Base-by-base conservation (phyloP, 2,797 vertebrate genomes). In the Numenius phaeopus region DNA sequence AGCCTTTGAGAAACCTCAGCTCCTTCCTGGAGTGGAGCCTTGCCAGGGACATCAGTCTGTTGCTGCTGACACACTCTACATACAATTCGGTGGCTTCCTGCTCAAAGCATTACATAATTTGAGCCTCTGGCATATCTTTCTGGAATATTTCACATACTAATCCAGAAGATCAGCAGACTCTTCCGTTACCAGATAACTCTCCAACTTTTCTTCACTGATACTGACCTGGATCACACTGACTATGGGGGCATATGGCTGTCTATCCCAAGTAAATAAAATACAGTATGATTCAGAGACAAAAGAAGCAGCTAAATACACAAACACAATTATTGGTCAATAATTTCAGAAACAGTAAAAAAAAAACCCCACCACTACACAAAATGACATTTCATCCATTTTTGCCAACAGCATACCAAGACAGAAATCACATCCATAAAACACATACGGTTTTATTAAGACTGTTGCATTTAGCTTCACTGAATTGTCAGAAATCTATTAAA, bases 31-130 rank as follows among this genome's bases (percentile, higher is more conserved):
- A 57, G 75, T 80, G 96, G 64, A 96, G 67, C 37, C 29, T 24
- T 96, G 96, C 96, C 96, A 96, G 83, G 94, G 92, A 96, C 88
- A 94, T 67, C 84, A 77, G 94, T 67, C 96, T 96, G 93, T 77
- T 84, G 86, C 92, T 77, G 71, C 90, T 89, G 96, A 92, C 93
- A 95, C 44, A 50, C 71, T 73, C 89, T 77, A 79, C 67, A 85
- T 67, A 80, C 64, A 61, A 58, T 72, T 89, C 4, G 0, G 86
- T 89, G 67, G 75, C 94, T 96, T 96, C 93, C 97, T 95, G 94
- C 83, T 94, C 52, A 26, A 91, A 95, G 71, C 71, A 83, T 96
- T 96, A 92, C 94, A 89, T 91, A 87, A 96, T 80, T 59, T 22
- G 40, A 95, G 89, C 89, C 95, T 92, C 95, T 92, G 87, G 92